Evolutionary conservation across 2,113 vertebrate species (phyloP).

Genomic region (Bubalus kerabau): DNA sequence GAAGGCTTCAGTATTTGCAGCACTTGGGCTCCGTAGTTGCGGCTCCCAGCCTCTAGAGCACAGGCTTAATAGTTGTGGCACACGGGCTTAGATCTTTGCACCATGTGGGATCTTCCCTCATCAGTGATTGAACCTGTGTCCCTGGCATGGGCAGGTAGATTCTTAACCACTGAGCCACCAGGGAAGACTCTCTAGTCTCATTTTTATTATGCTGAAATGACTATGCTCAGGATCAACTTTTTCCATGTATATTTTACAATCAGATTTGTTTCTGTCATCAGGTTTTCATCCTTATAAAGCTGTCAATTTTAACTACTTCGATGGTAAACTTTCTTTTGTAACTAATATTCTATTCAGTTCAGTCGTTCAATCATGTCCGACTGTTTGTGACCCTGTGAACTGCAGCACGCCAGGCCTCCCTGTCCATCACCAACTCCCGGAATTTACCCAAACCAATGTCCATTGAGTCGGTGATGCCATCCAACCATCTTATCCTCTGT

Average conservation of each 20-base stretch:
- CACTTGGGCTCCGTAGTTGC: not conserved
- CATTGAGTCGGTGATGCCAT: not conserved
- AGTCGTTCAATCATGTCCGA: rapidly evolving
- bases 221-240: not conserved
- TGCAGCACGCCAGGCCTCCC: not conserved
- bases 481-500: not conserved
- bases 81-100: not conserved
- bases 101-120: not conserved
- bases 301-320: not conserved
- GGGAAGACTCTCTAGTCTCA: not conserved
- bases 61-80: not conserved
- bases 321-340: not conserved
- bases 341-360: not conserved
- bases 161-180: not conserved
- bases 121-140: not conserved
- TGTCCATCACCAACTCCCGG: not conserved
- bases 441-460: not conserved
- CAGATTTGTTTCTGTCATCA: not conserved
- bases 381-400: not conserved
- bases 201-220: slow-evolving; percentile 16
- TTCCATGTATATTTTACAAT: not conserved
- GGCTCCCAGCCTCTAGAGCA: not conserved
- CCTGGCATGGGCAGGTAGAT: not conserved
- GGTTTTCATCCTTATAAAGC: not conserved
- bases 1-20: not conserved